Evolutionary conservation across 1,140 invertebrate genomes (phyloP).

Genomic region (Ips typographus): DNA sequence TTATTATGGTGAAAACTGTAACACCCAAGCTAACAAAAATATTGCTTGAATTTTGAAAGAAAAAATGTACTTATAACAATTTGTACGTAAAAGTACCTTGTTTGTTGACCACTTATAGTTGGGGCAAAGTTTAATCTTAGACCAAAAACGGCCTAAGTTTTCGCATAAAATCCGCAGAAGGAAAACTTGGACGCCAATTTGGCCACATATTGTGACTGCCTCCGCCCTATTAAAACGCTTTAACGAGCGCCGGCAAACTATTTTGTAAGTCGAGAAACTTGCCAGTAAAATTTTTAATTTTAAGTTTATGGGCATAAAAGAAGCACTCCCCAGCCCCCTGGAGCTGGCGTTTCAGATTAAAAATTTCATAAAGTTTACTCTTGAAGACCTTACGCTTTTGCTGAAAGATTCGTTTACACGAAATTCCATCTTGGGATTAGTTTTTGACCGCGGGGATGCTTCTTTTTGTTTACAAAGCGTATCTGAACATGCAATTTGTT

Average conservation of each 20-base stretch:
- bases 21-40: too few relatives aligned
- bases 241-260: constrained; percentile 31
- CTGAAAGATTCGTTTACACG: background rate
- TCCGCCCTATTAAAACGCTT: constrained; percentile 28
- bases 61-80: too few relatives aligned
- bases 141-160: constrained; percentile 21
- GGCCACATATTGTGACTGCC: constrained; percentile 33
- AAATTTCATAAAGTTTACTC: constrained; percentile 23
- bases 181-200: constrained; percentile 25
- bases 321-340: background rate
- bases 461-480: too few relatives aligned
- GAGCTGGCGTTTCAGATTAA: constrained; percentile 27
- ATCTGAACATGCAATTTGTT: too few relatives aligned
- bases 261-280: constrained; percentile 31
- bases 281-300: constrained; percentile 34
- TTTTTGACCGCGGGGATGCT: too few relatives aligned
- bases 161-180: constrained; percentile 17
- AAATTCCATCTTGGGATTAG: too few relatives aligned
- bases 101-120: too few relatives aligned
- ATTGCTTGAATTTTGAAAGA: too few relatives aligned
- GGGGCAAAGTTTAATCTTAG: constrained; percentile 1
- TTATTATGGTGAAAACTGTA: too few relatives aligned
- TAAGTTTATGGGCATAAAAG: constrained; percentile 27
- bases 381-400: background rate
- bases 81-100: too few relatives aligned